These are phyloP conservation scores for Tapera naevia DNA, from an alignment of 2,797 vertebrate genomes.

Conservation along the genomic window DNA sequence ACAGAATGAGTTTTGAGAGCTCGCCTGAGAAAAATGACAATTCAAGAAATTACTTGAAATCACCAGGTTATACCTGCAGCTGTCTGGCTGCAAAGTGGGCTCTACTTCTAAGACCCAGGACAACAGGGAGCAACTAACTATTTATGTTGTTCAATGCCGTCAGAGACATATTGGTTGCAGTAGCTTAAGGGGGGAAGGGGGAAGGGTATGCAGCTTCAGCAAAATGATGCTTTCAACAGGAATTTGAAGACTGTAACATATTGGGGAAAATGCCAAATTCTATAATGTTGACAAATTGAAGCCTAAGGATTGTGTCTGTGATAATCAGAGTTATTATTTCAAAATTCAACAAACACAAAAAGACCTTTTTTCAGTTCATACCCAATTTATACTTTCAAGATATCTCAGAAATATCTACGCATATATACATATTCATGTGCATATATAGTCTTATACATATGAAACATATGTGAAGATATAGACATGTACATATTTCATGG, in stretches of 20 bases:
- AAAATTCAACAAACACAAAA: neutral
- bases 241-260: neutral
- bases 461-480: neutral
- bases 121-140: neutral
- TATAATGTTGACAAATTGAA: neutral
- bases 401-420: neutral
- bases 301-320: neutral
- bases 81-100: neutral
- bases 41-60: neutral
- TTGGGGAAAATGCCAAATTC: neutral
- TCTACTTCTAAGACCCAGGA: neutral
- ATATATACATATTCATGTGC: neutral
- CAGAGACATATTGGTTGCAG: neutral
- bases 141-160: neutral
- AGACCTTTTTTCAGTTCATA: accelerated
- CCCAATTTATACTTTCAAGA: neutral
- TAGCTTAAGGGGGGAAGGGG: neutral
- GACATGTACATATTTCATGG: neutral
- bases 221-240: neutral
- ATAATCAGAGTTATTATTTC: neutral
- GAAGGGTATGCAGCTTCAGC: neutral
- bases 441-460: neutral
- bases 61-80: neutral
- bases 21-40: neutral
- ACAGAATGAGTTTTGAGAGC: neutral